Evolutionary conservation across 2,888 invertebrate genomes (phyloP).

Genomic region (Agrotis puta): DNA sequence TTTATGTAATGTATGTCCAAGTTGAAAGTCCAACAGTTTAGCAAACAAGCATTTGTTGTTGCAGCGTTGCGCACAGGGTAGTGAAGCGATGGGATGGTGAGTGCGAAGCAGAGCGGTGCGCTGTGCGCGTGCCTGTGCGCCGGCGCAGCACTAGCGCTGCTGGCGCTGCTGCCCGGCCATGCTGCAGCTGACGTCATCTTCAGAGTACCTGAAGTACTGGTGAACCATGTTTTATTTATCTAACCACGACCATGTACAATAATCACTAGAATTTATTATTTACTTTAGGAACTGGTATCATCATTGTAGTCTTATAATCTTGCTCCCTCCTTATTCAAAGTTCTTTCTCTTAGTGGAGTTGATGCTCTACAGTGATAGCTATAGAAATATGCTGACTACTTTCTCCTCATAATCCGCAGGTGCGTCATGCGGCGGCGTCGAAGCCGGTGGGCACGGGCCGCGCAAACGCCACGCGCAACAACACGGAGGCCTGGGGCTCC

Average conservation of each 20-base stretch:
- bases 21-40: background rate
- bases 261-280: background rate
- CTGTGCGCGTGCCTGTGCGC: slow-evolving; percentile 56
- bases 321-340: no score
- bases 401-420: slow-evolving; percentile 68
- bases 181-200: slow-evolving; percentile 81
- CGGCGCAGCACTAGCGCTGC: slow-evolving; percentile 66
- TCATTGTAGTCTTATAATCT: background rate
- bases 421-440: slow-evolving; percentile 84
- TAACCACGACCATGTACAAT: background rate
- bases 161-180: slow-evolving; percentile 65
- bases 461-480: slow-evolving; percentile 70
- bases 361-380: no score
- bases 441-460: slow-evolving; percentile 83
- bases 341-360: no score
- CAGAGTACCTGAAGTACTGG: slow-evolving; percentile 86
- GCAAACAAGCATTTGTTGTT: background rate
- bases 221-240: slow-evolving; percentile 58
- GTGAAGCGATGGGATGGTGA: slow-evolving; percentile 64
- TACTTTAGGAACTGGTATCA: background rate
- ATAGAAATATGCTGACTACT: background rate
- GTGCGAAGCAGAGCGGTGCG: slow-evolving; percentile 43
- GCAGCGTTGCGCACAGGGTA: slow-evolving; percentile 42
- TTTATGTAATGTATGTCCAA: no score
- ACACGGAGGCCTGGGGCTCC: slow-evolving; percentile 59